Evolutionary conservation across 2,888 invertebrate species (phyloP).

Genomic region (Napeogenes sylphis): DNA sequence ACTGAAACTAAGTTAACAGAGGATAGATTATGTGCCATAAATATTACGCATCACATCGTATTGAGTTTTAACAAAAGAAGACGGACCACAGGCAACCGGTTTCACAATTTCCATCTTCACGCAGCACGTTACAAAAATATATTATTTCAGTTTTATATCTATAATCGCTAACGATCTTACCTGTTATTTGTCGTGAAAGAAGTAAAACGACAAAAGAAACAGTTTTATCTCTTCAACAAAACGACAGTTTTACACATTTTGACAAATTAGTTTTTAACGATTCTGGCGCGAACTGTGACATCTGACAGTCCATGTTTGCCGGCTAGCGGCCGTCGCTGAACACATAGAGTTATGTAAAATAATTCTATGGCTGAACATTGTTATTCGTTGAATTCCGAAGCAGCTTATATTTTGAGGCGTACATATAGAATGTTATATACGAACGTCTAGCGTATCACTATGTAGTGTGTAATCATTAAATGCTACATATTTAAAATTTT

Average conservation of each 20-base stretch:
- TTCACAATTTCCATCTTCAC: background rate
- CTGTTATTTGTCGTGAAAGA: background rate
- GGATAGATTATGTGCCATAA: background rate
- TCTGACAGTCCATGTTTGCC: background rate
- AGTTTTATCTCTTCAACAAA: background rate
- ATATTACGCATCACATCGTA: background rate
- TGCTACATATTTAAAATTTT: too few species aligned
- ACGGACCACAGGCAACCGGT: slow-evolving; percentile 1
- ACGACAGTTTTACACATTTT: slow-evolving; percentile 6
- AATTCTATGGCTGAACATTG: too few species aligned
- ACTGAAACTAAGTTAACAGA: background rate
- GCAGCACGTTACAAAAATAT: background rate
- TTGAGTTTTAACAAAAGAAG: background rate
- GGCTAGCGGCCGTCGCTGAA: too few species aligned
- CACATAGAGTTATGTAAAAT: too few species aligned
- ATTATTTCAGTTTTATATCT: background rate
- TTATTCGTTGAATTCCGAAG: too few species aligned
- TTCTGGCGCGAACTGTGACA: slow-evolving; percentile 56
- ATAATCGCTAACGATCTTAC: background rate
- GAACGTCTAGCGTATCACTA: too few species aligned
- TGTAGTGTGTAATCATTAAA: too few species aligned
- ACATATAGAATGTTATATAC: too few species aligned
- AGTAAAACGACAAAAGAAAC: background rate
- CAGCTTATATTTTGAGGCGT: too few species aligned
- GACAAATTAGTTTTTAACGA: slow-evolving; percentile 32